Percentiles rank a stretch among this genome's conserved stretches.
Evolutionary conservation across 1,140 invertebrate genomes (phyloP).

Genomic region (Leptopilina boulardi): DNA sequence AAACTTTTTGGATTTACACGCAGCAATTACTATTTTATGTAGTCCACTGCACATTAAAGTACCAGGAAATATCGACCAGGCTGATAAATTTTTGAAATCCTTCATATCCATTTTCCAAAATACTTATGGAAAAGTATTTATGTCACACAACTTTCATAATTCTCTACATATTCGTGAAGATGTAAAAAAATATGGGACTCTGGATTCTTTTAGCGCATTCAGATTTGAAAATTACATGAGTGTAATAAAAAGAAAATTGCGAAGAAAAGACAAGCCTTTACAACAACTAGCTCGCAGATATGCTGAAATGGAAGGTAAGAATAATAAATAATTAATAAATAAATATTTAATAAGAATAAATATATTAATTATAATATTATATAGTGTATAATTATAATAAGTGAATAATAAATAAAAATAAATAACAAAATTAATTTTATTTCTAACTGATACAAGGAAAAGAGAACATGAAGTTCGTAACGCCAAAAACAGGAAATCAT

Average conservation of each 20-base stretch:
- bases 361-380: too few relatives aligned
- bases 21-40: conserved; percentile 56
- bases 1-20: conserved; percentile 62
- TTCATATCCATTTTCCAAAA: too few relatives aligned
- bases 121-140: conserved; percentile 19
- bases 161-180: background rate
- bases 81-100: conserved; percentile 23
- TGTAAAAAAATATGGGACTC: conserved; percentile 15
- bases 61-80: background rate
- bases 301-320: background rate
- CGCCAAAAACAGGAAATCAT: too few relatives aligned
- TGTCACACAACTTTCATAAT: conserved; percentile 36
- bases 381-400: too few relatives aligned
- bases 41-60: background rate
- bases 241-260: conserved; percentile 19
- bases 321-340: background rate
- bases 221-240: conserved; percentile 32
- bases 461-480: too few relatives aligned
- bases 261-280: background rate
- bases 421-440: too few relatives aligned
- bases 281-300: conserved; percentile 9
- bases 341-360: too few relatives aligned
- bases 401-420: too few relatives aligned
- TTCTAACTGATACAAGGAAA: too few relatives aligned
- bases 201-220: conserved; percentile 38